phyloP scores from a whole-genome alignment of 2,888 invertebrate species.

The Aleiodes alternator region DNA sequence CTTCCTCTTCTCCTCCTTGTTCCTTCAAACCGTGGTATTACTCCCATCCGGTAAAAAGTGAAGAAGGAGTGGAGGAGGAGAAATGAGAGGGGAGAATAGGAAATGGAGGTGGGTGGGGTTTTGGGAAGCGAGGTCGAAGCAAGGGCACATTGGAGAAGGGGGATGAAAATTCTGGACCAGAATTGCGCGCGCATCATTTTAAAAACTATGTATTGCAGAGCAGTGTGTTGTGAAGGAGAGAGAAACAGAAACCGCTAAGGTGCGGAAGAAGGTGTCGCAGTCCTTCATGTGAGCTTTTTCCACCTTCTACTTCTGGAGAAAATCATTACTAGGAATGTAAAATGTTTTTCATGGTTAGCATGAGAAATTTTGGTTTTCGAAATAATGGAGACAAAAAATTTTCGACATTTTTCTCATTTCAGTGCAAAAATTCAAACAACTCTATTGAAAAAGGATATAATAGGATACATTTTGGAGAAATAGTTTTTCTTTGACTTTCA shows the following conservation, averaged over 20 bases:
- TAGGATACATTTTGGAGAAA: not conserved
- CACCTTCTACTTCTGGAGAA: not conserved
- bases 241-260: conserved; percentile 43
- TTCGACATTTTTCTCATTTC: not conserved
- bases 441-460: too few species aligned
- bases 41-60: conserved; percentile 32
- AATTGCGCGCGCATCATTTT: conserved; percentile 40
- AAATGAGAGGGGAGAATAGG: conserved; percentile 35
- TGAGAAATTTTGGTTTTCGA: not conserved
- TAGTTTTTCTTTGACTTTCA: not conserved
- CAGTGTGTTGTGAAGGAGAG: not conserved
- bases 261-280: conserved; percentile 39
- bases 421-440: too few species aligned
- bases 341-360: not conserved
- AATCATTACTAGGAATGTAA: not conserved
- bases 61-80: conserved; percentile 33
- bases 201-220: conserved; percentile 23
- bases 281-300: not conserved
- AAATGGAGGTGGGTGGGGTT: conserved; percentile 31
- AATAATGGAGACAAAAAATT: not conserved
- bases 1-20: not conserved
- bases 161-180: conserved; percentile 36
- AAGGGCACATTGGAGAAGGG: conserved; percentile 27
- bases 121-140: conserved; percentile 30
- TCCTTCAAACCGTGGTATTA: conserved; percentile 26